Evolutionary conservation across 64 coral and sea anemone species (phyloP), one percentile per base, ranked within the genome.

Genomic region (Montipora sp.): DNA sequence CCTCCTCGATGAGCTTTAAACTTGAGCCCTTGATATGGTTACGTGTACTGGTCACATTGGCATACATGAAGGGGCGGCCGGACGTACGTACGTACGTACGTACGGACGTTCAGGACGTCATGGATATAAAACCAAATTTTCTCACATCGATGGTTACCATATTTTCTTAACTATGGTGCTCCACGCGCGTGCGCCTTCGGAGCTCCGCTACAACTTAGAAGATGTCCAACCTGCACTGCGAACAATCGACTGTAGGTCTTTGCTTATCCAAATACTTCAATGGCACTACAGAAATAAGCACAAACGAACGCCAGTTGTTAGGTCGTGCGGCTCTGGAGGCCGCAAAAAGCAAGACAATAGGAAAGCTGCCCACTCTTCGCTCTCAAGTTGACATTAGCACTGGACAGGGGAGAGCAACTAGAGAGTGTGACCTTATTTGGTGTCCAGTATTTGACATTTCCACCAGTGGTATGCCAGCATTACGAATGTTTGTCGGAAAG

Each of bases 381-480:
- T 92, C 71, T 5, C 8, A 84, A 72, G 60, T 92, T 5, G 58
- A 47, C 6, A 84, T 83, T 48, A 20, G 43, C 36, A n/a, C 8
- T 15, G 90, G 90, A 13, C 19, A 92, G 82, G 90, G 90, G 44
- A 92, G 80, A 84, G 80, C 80, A 12, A 92, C 79, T 19, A 46
- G 80, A 16, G 90, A 92, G n/a, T 92, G 90, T 71, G 70, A 92
- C 71, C 73, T 92, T 10, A 72, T 79, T 71, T 90, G 89, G 89
- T 53, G 24, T 20, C 89, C 89, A 1, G 15, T 81, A 8, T 90
- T 71, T 90, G 89, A 90, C 59, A 81, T 2, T 51, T 83, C 80
- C 4, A 59, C 20, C 21, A 83, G 55, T 92, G 80, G 90, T 43
- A 59, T 83, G 5, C 24, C 77, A 7, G 84, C 90, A 13, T 7